Conservation (phyloP, 2,113 vertebrate species). For the Mixornis gularis region DNA sequence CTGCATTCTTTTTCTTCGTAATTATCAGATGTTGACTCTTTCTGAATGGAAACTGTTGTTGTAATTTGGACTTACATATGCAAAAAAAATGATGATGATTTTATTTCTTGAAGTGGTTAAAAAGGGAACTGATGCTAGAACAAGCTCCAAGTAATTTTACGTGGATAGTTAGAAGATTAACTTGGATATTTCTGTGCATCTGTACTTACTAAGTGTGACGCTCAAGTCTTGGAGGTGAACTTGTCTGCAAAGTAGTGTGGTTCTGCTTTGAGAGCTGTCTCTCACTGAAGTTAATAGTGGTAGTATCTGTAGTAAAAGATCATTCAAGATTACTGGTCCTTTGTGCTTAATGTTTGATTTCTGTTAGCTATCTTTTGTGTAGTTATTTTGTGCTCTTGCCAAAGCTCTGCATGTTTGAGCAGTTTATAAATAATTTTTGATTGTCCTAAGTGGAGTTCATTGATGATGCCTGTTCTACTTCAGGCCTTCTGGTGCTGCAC, state of each 20-base stretch:
- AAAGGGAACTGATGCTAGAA: not conserved
- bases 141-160: not conserved
- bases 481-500: not conserved
- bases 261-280: not conserved
- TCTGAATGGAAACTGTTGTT: not conserved
- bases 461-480: not conserved
- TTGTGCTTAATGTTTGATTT: conserved; percentile 1
- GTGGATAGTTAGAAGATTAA: not conserved
- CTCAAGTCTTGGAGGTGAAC: not conserved
- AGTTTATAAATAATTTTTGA: not conserved
- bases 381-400: not conserved
- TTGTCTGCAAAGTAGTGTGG: not conserved
- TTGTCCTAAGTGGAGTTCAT: not conserved
- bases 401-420: not conserved
- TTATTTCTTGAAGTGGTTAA: not conserved
- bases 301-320: not conserved
- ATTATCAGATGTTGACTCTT: not conserved
- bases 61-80: not conserved
- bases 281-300: not conserved
- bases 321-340: not conserved
- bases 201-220: not conserved
- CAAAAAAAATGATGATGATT: not conserved
- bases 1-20: not conserved
- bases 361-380: not conserved
- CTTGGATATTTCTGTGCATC: not conserved